Conservation (phyloP, 2,113 vertebrate genomes). For the Myotis davidii region DNA sequence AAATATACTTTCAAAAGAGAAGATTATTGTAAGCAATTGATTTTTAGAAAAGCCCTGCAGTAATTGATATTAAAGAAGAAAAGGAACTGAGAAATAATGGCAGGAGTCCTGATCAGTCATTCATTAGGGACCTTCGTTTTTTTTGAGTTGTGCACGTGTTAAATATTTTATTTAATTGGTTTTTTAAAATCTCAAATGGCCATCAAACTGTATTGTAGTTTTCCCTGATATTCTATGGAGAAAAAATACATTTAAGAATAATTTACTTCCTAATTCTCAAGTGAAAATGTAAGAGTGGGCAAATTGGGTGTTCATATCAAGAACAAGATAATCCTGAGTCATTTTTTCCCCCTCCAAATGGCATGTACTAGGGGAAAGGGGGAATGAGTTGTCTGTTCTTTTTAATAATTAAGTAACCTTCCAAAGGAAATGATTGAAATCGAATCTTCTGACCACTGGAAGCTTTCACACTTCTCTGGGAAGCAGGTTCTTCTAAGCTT, state of each 20-base stretch:
- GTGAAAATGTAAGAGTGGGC: neutral
- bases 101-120: neutral
- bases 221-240: neutral
- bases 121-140: neutral
- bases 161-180: neutral
- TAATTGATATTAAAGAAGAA: neutral
- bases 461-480: constrained; percentile 62
- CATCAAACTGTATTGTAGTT: neutral
- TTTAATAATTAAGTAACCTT: constrained; percentile 73
- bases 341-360: neutral
- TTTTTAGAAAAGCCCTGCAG: neutral
- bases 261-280: constrained; percentile 29
- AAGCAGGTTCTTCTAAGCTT: constrained; percentile 52
- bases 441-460: constrained; percentile 51
- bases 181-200: neutral
- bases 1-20: constrained; percentile 30
- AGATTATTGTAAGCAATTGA: constrained; percentile 25
- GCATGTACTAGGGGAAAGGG: neutral
- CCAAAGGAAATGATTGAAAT: constrained; percentile 57
- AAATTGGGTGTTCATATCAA: neutral
- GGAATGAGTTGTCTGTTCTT: neutral
- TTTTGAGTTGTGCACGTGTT: neutral
- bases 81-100: neutral
- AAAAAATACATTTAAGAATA: constrained; percentile 44
- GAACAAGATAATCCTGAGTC: neutral